Evolutionary conservation across 2,888 invertebrate species (phyloP).

Genomic region (Mamestra brassicae): DNA sequence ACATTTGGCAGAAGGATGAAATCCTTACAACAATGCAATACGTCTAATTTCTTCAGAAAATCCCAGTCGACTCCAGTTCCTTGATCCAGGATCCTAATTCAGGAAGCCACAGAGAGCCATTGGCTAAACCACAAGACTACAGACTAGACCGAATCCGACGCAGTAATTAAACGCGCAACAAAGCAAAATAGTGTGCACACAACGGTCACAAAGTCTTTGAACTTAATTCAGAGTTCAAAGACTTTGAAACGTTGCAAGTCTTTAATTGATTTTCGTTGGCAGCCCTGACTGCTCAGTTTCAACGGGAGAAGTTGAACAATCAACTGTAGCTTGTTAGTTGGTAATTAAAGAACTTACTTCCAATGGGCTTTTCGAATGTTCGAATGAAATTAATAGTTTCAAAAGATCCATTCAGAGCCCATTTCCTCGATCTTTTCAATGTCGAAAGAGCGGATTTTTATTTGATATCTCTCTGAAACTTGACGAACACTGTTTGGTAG

Average conservation of each 20-base stretch:
- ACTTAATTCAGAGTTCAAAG: constrained; percentile 44
- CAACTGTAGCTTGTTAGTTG: constrained; percentile 10
- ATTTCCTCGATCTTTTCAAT: not conserved
- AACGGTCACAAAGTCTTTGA: constrained; percentile 37
- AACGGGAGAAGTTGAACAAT: not conserved
- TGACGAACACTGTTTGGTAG: not conserved
- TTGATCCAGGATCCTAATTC: not conserved
- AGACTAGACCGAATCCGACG: not conserved
- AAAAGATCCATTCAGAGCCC: not conserved
- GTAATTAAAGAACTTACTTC: constrained; percentile 22
- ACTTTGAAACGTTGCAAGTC: constrained; percentile 35
- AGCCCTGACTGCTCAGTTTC: not conserved
- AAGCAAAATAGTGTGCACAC: constrained; percentile 28
- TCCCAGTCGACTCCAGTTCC: not conserved
- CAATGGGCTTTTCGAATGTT: not conserved
- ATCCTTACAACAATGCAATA: not conserved
- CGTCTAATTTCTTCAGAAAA: not conserved
- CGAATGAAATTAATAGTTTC: constrained; percentile 7
- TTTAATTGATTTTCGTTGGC: constrained; percentile 29
- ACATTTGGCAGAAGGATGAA: not conserved
- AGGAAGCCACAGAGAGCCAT: not conserved
- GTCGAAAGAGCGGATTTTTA: not conserved
- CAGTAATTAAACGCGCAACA: constrained; percentile 39
- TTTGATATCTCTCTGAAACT: not conserved
- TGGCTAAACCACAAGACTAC: not conserved